These are phyloP conservation scores for Neoscelio sp. DNA, from an alignment of 2,888 invertebrate genomes.

Conservation along the genomic window DNA sequence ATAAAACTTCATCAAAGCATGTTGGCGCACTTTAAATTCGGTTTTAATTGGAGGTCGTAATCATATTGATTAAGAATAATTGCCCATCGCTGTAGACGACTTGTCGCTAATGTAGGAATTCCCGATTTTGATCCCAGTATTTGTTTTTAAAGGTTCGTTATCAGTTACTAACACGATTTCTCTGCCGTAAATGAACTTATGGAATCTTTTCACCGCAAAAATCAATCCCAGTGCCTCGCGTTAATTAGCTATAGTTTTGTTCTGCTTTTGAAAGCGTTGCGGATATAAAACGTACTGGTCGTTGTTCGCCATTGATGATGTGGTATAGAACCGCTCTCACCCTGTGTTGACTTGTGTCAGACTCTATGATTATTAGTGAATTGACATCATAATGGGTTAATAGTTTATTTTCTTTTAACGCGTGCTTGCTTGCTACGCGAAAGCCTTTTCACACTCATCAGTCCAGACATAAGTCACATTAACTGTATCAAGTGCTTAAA, in stretches of 20 bases:
- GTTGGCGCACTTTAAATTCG: conserved; percentile 18
- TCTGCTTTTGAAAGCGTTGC: conserved; percentile 62
- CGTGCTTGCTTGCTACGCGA: conserved; percentile 44
- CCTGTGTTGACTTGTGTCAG: conserved; percentile 78
- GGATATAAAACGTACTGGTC: conserved; percentile 69
- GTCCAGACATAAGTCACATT: conserved; percentile 27
- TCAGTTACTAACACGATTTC: too few relatives aligned
- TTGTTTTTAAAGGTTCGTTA: too few relatives aligned
- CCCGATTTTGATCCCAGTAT: too few relatives aligned
- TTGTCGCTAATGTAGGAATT: too few relatives aligned
- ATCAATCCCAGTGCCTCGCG: conserved; percentile 64
- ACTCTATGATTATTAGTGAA: conserved; percentile 58
- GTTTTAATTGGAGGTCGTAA: too few relatives aligned
- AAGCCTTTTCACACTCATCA: conserved; percentile 19
- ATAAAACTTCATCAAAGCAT: conserved; percentile 8
- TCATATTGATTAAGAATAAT: too few relatives aligned
- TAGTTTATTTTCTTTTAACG: conserved; percentile 37
- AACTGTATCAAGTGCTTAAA: conserved; percentile 16
- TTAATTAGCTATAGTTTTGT: conserved; percentile 69
- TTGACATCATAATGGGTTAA: not conserved
- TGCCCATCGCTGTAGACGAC: conserved; percentile 65
- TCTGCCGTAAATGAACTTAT: conserved; percentile 67
- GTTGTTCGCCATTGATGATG: conserved; percentile 63
- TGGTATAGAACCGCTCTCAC: conserved; percentile 73
- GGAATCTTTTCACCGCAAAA: conserved; percentile 63